Percentiles rank a stretch among this genome's conserved stretches.
These are phyloP conservation scores for Plectropomus leopardus DNA, from an alignment of 2,113 vertebrate species.

Conservation along the genomic window DNA sequence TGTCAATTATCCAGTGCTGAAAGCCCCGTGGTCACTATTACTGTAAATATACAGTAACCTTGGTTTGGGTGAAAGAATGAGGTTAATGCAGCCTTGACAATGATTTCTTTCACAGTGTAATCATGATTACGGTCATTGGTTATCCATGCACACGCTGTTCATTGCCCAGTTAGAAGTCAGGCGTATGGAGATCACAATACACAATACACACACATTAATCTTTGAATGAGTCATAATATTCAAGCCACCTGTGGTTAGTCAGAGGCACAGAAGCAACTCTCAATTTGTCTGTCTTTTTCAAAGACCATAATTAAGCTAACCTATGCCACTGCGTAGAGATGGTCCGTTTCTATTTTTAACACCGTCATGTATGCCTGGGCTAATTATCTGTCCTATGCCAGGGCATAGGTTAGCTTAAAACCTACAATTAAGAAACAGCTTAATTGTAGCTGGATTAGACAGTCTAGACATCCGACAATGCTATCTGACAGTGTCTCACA, in stretches of 20 bases:
- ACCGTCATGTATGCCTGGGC: constrained; percentile 25
- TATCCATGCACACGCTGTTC: constrained; percentile 68
- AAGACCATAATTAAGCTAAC: constrained; percentile 77
- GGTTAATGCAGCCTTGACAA: constrained; percentile 72
- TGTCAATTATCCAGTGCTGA: constrained; percentile 25
- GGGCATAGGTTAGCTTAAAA: constrained; percentile 77
- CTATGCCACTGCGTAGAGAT: constrained; percentile 63
- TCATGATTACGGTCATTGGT: constrained; percentile 49
- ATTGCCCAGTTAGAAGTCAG: constrained; percentile 63
- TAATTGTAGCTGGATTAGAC: constrained; percentile 71
- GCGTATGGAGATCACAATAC: constrained; percentile 59
- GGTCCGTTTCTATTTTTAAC: constrained; percentile 57
- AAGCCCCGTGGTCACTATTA: constrained; percentile 23
- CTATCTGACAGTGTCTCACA: constrained; percentile 42
- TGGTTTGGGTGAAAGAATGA: constrained; percentile 20
- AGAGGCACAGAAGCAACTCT: constrained; percentile 80
- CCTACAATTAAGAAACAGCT: constrained; percentile 77
- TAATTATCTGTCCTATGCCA: constrained; percentile 66
- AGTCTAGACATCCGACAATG: constrained; percentile 57
- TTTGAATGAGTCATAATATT: constrained; percentile 68
- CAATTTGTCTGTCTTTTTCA: constrained; percentile 65
- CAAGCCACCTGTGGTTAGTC: constrained; percentile 78
- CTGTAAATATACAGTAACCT: constrained; percentile 22
- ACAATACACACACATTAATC: constrained; percentile 51
- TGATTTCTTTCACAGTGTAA: constrained; percentile 53